Evolutionary conservation across 2,797 vertebrate species (phyloP).

Genomic region (Cynodonichthys magdalenae): DNA sequence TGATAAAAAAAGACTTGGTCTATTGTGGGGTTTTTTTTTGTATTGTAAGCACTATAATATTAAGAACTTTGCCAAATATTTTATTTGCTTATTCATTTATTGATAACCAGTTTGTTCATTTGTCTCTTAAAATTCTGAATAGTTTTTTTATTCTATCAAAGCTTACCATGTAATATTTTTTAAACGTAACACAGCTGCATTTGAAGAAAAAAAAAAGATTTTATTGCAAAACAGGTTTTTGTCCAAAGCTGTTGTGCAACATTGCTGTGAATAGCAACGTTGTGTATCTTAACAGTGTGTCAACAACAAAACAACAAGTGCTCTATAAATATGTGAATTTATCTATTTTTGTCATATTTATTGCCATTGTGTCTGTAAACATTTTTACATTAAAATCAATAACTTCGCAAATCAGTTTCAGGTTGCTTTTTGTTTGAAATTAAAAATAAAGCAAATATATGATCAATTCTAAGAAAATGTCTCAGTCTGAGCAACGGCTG

Average conservation of each 20-base stretch:
- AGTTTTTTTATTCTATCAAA: conserved; percentile 41
- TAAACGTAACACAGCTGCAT: background rate
- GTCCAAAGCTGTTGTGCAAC: conserved; percentile 31
- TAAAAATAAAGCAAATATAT: no score
- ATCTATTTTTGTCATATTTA: conserved; percentile 53
- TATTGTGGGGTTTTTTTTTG: no score
- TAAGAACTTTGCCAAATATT: no score
- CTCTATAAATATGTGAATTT: conserved; percentile 37
- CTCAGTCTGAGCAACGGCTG: no score
- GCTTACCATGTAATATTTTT: conserved; percentile 26
- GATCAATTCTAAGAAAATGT: no score
- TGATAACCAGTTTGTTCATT: conserved; percentile 19
- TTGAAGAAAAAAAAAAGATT: conserved; percentile 25
- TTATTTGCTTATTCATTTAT: conserved; percentile 23
- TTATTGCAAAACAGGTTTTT: conserved; percentile 20
- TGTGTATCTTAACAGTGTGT: conserved; percentile 34
- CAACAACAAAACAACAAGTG: conserved; percentile 17
- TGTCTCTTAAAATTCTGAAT: conserved; percentile 12
- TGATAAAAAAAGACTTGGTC: no score
- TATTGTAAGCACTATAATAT: no score
- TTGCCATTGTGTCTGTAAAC: conserved; percentile 23
- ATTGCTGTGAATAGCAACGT: conserved; percentile 46
- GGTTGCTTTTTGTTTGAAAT: background rate
- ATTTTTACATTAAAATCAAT: conserved; percentile 52
- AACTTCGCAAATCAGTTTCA: background rate